Evolutionary conservation across 1,140 invertebrate genomes (phyloP).

Genomic region (Cotesia vestalis): DNA sequence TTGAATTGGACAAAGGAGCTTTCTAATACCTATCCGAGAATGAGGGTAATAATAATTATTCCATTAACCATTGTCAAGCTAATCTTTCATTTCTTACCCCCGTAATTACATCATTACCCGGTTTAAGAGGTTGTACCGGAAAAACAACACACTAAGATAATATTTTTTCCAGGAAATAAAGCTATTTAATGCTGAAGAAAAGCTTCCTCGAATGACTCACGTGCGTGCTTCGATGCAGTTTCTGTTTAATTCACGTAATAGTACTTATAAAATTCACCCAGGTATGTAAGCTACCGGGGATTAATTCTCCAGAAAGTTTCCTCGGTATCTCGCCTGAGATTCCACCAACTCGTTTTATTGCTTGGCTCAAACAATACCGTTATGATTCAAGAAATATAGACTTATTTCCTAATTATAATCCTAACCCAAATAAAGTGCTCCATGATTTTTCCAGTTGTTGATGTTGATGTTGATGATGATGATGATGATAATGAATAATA

Average conservation of each 20-base stretch:
- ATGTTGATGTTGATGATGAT: not conserved
- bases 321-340: not conserved
- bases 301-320: not conserved
- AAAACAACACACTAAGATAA: no score
- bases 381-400: no score
- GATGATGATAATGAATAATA: not conserved
- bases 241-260: constrained; percentile 12
- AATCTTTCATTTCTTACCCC: not conserved
- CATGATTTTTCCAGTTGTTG: no score
- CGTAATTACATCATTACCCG: no score
- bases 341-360: no score
- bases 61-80: not conserved
- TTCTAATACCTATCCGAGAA: constrained; percentile 15
- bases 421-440: no score
- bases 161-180: no score
- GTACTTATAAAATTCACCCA: constrained; percentile 19
- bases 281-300: not conserved
- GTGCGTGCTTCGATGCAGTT: not conserved
- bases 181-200: constrained; percentile 16
- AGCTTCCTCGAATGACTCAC: constrained; percentile 14
- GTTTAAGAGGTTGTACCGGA: not conserved
- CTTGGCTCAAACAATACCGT: no score
- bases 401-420: no score
- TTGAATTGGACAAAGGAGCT: constrained; percentile 29
- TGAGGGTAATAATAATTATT: constrained; percentile 26